Percentiles rank a stretch among this genome's conserved stretches.
Conservation (phyloP, 2,113 vertebrate genomes). For the Catharus minimus region DNA sequence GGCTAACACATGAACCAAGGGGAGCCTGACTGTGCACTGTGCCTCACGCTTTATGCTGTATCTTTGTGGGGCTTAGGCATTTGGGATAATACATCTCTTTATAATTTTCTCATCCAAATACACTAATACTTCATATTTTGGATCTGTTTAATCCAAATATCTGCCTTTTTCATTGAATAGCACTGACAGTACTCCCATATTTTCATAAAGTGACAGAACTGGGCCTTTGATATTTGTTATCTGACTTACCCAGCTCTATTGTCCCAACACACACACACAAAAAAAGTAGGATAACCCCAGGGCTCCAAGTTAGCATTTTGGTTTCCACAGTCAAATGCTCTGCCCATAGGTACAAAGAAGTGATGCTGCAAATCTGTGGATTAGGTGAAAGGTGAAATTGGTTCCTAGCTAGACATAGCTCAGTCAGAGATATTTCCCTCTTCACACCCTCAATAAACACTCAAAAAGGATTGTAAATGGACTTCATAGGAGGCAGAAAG, state of each 20-base stretch:
- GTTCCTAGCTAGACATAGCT: neutral
- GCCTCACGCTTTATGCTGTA: neutral
- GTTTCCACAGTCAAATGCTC: neutral
- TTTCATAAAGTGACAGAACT: neutral
- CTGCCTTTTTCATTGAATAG: neutral
- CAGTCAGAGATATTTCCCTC: neutral
- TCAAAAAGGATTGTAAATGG: neutral
- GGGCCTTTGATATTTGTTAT: neutral
- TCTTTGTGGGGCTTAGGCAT: neutral
- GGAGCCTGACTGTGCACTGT: neutral
- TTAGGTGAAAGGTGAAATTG: neutral
- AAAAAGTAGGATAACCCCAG: neutral
- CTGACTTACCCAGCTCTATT: neutral
- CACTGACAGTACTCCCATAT: neutral
- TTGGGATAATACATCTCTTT: neutral
- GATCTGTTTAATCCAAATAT: neutral
- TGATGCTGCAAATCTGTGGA: neutral
- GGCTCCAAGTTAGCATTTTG: neutral
- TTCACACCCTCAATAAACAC: neutral
- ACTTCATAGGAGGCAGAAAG: neutral
- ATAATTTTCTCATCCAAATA: neutral
- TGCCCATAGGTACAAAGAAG: neutral
- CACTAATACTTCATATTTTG: neutral
- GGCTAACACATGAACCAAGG: neutral
- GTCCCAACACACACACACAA: neutral